Conservation (phyloP, 2,888 invertebrate genomes). For the Phoenoteleia sp. region DNA sequence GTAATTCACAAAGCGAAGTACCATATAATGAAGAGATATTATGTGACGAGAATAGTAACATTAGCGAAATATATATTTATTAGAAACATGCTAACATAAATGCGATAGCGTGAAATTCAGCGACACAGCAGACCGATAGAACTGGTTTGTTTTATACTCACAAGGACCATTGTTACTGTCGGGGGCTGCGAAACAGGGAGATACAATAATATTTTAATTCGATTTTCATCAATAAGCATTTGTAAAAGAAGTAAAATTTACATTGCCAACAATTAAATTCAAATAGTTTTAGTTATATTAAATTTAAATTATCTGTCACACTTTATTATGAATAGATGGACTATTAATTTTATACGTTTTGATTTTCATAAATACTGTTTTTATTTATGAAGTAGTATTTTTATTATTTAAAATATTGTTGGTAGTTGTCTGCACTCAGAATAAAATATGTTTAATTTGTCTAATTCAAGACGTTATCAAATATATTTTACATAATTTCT, state of each 20-base stretch:
- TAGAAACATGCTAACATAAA: conserved; percentile 75
- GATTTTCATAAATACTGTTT: too few species aligned
- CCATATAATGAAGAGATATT: conserved; percentile 32
- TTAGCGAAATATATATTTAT: conserved; percentile 62
- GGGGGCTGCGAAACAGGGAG: conserved; percentile 92
- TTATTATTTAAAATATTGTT: too few species aligned
- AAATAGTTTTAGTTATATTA: conserved; percentile 30
- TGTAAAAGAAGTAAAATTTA: conserved; percentile 37
- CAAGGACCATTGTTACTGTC: conserved; percentile 95
- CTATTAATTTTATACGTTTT: too few species aligned
- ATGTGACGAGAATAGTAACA: conserved; percentile 44
- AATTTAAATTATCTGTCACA: too few species aligned
- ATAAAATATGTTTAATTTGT: too few species aligned
- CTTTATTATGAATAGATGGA: too few species aligned
- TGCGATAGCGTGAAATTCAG: conserved; percentile 80
- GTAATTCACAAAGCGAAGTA: conserved; percentile 29
- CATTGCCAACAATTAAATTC: conserved; percentile 4
- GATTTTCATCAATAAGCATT: conserved; percentile 64
- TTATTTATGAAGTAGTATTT: too few species aligned
- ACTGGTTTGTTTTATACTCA: conserved; percentile 90
- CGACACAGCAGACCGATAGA: conserved; percentile 85
- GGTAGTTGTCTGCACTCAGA: too few species aligned
- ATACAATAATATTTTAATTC: conserved; percentile 85
- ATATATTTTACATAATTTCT: too few species aligned
- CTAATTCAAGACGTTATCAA: too few species aligned